These are phyloP conservation scores for Aurelia sp. DNA, from an alignment of 30 jellyfish, hydroid and myxozoan genomes.

Conservation along the genomic window DNA sequence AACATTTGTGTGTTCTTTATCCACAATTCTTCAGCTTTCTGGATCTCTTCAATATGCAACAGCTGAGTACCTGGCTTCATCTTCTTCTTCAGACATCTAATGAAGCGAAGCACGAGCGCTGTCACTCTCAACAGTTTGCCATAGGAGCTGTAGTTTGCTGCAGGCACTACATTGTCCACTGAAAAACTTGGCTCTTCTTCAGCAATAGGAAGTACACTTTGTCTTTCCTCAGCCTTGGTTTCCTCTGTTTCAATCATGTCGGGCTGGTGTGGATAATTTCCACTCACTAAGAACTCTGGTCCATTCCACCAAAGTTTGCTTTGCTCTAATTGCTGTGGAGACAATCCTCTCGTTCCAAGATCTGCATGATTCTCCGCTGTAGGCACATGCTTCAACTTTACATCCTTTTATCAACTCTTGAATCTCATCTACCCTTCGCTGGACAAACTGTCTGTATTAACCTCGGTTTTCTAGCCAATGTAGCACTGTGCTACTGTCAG, in stretches of 20 bases:
- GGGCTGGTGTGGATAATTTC: slow-evolving; percentile 42
- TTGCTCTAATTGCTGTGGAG: slow-evolving; percentile 40
- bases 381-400: slow-evolving; percentile 30
- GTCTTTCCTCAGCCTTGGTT: slow-evolving; percentile 42
- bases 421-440: slow-evolving; percentile 32
- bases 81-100: slow-evolving; percentile 12
- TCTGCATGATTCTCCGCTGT: slow-evolving; percentile 43
- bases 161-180: slow-evolving; percentile 13
- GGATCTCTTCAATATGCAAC: slow-evolving; percentile 19
- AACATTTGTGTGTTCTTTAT: slow-evolving; percentile 18
- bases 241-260: slow-evolving; percentile 32
- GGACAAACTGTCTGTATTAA: slow-evolving; percentile 39
- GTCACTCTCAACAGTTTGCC: slow-evolving; percentile 28
- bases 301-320: slow-evolving; percentile 41
- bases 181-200: slow-evolving; percentile 31
- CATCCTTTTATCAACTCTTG: slow-evolving; percentile 25
- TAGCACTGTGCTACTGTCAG: slow-evolving; percentile 43
- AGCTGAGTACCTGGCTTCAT: background rate
- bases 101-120: slow-evolving; percentile 40
- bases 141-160: slow-evolving; percentile 24
- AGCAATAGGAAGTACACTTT: slow-evolving; percentile 11
- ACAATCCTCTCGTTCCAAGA: slow-evolving; percentile 34
- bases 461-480: slow-evolving; percentile 38
- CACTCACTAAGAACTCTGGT: slow-evolving; percentile 34
- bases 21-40: slow-evolving; percentile 26